Percentiles rank a stretch among this genome's conserved stretches.
Conservation (phyloP, 2,888 invertebrate genomes). For the Drosophila austrosaltans region DNA sequence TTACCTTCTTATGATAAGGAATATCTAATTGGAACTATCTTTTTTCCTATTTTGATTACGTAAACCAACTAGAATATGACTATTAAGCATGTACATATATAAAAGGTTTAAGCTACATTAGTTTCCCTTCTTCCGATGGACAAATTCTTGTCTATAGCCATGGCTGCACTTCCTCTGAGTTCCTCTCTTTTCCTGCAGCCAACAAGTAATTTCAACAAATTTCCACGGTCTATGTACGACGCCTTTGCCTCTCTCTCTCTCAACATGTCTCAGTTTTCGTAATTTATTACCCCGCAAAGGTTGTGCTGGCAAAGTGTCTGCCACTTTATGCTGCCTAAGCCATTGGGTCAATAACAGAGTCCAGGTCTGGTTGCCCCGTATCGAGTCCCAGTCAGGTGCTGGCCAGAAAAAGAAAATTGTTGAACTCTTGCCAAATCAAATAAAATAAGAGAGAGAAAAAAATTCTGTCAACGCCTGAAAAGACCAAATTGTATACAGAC, state of each 20-base stretch:
- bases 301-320: constrained; percentile 48
- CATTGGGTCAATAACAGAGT: constrained; percentile 67
- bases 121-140: not conserved
- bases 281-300: constrained; percentile 56
- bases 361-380: constrained; percentile 1
- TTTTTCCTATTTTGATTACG: no score
- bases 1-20: no score
- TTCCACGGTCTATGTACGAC: constrained; percentile 29
- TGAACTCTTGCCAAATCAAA: constrained; percentile 66
- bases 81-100: no score
- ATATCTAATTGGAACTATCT: no score
- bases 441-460: not conserved
- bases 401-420: constrained; percentile 38
- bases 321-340: constrained; percentile 69
- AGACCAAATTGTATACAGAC: constrained; percentile 36
- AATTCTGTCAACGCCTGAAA: constrained; percentile 27
- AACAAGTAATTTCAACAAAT: constrained; percentile 48
- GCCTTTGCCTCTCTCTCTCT: constrained; percentile 17
- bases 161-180: constrained; percentile 5
- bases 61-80: no score
- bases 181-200: not conserved
- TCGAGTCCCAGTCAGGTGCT: not conserved
- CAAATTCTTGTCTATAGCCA: constrained; percentile 21
- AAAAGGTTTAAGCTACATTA: no score
- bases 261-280: constrained; percentile 35